Conservation (phyloP, 2,113 vertebrate genomes). For the Sprattus sprattus region DNA sequence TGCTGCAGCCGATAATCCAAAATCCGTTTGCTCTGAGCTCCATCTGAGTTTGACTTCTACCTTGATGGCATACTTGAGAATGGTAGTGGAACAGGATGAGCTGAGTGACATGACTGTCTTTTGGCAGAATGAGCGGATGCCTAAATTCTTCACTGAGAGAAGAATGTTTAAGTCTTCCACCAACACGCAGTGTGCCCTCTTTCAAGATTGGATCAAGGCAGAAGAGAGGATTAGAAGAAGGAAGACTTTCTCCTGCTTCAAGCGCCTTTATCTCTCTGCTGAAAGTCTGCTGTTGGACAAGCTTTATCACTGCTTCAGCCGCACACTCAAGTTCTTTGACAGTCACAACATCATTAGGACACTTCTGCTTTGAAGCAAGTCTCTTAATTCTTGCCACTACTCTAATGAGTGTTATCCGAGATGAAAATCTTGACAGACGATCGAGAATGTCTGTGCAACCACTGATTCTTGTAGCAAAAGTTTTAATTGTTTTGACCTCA, state of each 20-base stretch:
- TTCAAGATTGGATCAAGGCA: slow-evolving; percentile 24
- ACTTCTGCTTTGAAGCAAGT: not conserved
- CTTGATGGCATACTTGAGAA: slow-evolving; percentile 19
- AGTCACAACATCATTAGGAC: slow-evolving; percentile 5
- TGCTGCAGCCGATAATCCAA: slow-evolving; percentile 8
- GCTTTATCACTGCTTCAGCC: slow-evolving; percentile 5
- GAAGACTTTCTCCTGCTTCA: not conserved
- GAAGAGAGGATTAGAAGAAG: slow-evolving; percentile 24
- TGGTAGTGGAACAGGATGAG: slow-evolving; percentile 23
- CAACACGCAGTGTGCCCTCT: slow-evolving; percentile 13
- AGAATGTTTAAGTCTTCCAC: slow-evolving; percentile 10
- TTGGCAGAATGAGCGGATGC: slow-evolving; percentile 18
- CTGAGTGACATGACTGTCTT: slow-evolving; percentile 21
- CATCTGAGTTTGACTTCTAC: slow-evolving; percentile 9
- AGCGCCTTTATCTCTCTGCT: slow-evolving; percentile 27
- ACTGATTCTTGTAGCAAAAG: too few relatives aligned
- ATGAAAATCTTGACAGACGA: slow-evolving; percentile 15
- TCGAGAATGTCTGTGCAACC: slow-evolving; percentile 19
- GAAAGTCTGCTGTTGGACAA: slow-evolving; percentile 37
- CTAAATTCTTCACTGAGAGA: slow-evolving; percentile 22
- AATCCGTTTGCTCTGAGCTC: slow-evolving; percentile 14
- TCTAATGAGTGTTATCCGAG: slow-evolving; percentile 24
- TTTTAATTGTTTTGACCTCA: too few relatives aligned
- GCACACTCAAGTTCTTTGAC: slow-evolving; percentile 22
- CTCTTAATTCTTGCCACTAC: slow-evolving; percentile 35